Evolutionary conservation across 2,888 invertebrate genomes (phyloP), one percentile per base, ranked within the genome.

Genomic region (Phyllotreta striolata): DNA sequence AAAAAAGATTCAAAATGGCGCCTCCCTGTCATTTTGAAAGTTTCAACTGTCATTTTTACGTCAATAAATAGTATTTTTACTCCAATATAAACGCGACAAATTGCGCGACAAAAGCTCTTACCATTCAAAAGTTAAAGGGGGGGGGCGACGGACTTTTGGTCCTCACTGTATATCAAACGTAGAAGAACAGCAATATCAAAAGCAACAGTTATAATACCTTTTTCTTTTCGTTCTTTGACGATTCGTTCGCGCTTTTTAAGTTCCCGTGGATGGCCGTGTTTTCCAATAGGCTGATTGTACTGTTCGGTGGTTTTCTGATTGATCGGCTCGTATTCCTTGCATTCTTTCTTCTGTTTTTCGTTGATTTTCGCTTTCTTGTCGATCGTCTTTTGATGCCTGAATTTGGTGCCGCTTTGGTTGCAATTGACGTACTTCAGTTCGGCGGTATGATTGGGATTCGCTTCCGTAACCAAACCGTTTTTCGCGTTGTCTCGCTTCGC

Each of bases 201-300:
- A 46, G 7, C 9, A 5, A 46, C 13, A 46, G 3, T 12, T 24
- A 60, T 70, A 67, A 37, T 63, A 43, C 55, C 70, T 68, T 79
- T 78, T 6, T 78, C 76, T 69, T 76, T 75, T 12, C 77, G 72
- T 55, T 79, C 77, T 68, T 74, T 76, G n/a, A 57, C 52, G 8
- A 62, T 63, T n/a, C 60, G 66, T 55, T 76, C 75, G 12, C 66
- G 68, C 57, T 69, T 68, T 67, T 75, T 76, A 1, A 55, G 44
- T 7, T 67, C 69, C 35, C 64, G 49, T 37, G 58, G 55, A 51
- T 69, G 64, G 24, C 40, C 57, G 55, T 66, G 63, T 24, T 63
- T 64, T 41, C 47, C 43, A 5, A 39, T 46, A 3, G 40, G n/a
- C n/a, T 55, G 55, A 61, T n/a, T 61, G 7, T 54, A 54, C 38